Conservation (phyloP, 1,140 invertebrate genomes). For the Sesamia nonagrioides region DNA sequence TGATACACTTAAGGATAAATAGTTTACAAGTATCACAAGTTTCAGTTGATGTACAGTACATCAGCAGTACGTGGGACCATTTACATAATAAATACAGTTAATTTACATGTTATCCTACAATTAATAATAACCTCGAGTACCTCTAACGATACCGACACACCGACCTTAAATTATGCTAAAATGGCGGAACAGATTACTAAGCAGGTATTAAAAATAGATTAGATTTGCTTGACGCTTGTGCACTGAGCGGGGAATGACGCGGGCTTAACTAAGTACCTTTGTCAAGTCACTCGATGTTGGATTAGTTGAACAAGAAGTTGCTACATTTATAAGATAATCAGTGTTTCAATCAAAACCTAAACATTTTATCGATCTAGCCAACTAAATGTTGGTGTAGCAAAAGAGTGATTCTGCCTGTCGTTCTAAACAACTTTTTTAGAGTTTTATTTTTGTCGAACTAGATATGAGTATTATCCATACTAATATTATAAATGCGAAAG, state of each 20-base stretch:
- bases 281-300: not conserved
- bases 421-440: no score
- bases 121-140: constrained; percentile 15
- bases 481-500: no score
- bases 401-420: no score
- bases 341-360: no score
- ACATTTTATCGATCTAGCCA: no score
- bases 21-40: no score
- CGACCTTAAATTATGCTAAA: constrained; percentile 23
- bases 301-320: not conserved
- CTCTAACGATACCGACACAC: constrained; percentile 7
- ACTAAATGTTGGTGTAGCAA: no score
- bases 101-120: constrained; percentile 18
- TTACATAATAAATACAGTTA: not conserved
- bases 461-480: no score
- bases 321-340: no score
- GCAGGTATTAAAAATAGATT: constrained; percentile 30
- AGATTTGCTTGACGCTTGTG: constrained; percentile 11
- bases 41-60: no score
- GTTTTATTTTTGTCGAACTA: no score
- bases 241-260: not conserved
- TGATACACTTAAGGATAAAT: no score
- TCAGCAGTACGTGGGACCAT: not conserved
- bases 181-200: constrained; percentile 8
- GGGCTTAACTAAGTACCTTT: not conserved